Conservation (phyloP, 2,797 vertebrate species). For the Valencia hispanica region DNA sequence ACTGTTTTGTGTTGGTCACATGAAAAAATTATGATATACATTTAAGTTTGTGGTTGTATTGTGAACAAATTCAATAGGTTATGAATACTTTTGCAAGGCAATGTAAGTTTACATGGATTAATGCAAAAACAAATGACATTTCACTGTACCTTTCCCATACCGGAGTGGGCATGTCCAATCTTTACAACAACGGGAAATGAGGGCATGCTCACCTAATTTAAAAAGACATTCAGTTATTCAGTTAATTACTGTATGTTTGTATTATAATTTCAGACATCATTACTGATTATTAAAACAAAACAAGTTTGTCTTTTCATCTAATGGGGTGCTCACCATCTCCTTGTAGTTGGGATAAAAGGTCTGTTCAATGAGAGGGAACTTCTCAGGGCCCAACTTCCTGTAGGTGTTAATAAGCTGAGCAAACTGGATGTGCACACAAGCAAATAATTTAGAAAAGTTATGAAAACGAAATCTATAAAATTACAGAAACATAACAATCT, state of each 20-base stretch:
- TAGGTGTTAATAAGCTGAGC: constrained; percentile 93
- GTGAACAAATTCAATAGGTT: background rate
- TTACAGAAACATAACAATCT: background rate
- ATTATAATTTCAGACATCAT: background rate
- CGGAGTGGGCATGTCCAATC: constrained; percentile 97
- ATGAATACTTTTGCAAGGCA: background rate
- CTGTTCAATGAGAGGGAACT: constrained; percentile 97
- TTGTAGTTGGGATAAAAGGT: constrained; percentile 98
- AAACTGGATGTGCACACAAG: constrained; percentile 82
- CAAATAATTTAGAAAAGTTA: background rate
- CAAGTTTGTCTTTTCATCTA: background rate
- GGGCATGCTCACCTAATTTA: constrained; percentile 91
- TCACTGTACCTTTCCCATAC: constrained; percentile 93
- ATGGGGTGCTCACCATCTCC: constrained; percentile 90
- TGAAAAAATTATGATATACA: background rate
- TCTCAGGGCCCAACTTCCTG: constrained; percentile 90
- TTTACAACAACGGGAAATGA: constrained; percentile 97
- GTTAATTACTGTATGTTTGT: background rate
- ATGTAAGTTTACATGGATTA: background rate
- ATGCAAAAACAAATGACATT: background rate
- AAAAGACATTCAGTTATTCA: constrained; percentile 6
- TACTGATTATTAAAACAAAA: background rate
- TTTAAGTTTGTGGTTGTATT: background rate
- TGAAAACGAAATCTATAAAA: background rate
- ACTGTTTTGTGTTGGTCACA: background rate